Conservation (phyloP, 2,113 vertebrate species). For the Nesoenas mayeri region DNA sequence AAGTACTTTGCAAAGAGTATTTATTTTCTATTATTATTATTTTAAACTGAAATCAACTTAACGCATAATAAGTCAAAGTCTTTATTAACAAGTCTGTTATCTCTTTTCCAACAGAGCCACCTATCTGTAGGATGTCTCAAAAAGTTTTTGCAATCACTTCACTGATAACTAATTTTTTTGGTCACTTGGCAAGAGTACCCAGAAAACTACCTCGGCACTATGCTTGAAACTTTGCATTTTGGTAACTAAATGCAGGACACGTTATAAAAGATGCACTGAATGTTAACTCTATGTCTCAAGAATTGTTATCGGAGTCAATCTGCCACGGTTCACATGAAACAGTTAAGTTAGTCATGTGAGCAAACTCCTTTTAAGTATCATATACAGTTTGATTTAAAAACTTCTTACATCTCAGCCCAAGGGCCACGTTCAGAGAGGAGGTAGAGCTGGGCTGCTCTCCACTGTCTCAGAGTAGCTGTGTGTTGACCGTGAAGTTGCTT, state of each 20-base stretch:
- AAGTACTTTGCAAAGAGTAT: not conserved
- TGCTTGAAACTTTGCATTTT: not conserved
- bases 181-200: not conserved
- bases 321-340: not conserved
- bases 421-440: conserved; percentile 91
- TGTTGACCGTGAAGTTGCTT: conserved; percentile 90
- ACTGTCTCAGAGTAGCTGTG: conserved; percentile 83
- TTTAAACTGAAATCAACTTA: not conserved
- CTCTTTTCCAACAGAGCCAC: not conserved
- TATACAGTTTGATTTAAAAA: not conserved
- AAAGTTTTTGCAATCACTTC: not conserved
- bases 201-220: not conserved
- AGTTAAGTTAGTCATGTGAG: not conserved
- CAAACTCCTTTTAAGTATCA: not conserved
- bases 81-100: not conserved
- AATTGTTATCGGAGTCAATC: not conserved
- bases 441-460: conserved; percentile 88
- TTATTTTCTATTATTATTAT: not conserved
- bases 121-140: accelerated
- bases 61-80: not conserved
- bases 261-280: not conserved
- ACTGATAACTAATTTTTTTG: not conserved
- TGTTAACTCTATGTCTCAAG: not conserved
- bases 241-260: not conserved
- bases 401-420: conserved; percentile 88